Evolutionary conservation across 2,113 vertebrate species (phyloP), one percentile per base, ranked within the genome.

Genomic region (Bothrops jararaca): DNA sequence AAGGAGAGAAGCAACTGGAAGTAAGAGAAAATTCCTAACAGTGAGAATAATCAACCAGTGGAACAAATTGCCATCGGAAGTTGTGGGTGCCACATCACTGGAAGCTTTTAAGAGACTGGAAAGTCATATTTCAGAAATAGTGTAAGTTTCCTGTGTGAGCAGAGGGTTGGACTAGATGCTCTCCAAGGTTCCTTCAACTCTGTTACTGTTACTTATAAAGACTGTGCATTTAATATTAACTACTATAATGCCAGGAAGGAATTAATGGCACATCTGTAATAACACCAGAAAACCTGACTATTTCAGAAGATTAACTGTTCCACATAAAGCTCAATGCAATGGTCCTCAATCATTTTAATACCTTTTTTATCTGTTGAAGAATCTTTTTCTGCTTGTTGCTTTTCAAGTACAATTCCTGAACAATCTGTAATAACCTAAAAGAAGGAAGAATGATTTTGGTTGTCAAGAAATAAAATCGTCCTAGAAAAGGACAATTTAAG

Each of bases 341-440:
- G 89, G 74, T 45, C 85, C 69, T 93, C 92, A 64, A 54, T 56
- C 10, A 34, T 8, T 2, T 34, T n/a, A 52, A 95, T 95, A 98
- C 98, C 97, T 97, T 96, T 96, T 93, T 97, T 94, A 87, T 97
- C 96, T 74, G 96, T 94, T 0, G 92, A 0, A 94, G 95, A 11
- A 56, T 57, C 92, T 94, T 95, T 95, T 94, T 97, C 97, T 89
- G 92, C 1, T 64, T 4, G 39, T 64, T 91, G 96, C 86, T 98
- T 98, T 94, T 97, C 97, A n/a, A 98, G 95, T 1, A 97, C 96
- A 91, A 98, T 98, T 95, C 98, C 98, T 4, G 98, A 95, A 97
- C 97, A 98, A 96, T 98, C 98, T 18, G 98, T 98, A 96, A 98
- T 98, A 89, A 98, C 95, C 98, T 98, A 89, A 94, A 96, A 93